These are phyloP conservation scores for Fissipunctia ypsillon DNA, from an alignment of 2,888 invertebrate species.

Conservation along the genomic window DNA sequence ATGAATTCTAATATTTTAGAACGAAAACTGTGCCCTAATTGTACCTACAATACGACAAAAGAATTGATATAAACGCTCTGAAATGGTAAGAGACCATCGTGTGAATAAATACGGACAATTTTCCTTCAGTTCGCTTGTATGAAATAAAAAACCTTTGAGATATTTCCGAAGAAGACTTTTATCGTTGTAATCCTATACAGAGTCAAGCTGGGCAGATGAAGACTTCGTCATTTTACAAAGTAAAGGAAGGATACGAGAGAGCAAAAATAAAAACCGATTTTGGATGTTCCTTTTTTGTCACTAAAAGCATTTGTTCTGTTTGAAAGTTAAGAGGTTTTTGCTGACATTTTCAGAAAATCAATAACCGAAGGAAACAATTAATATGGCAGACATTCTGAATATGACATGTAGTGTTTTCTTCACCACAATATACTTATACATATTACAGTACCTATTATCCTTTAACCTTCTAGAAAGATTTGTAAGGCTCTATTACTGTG, in stretches of 20 bases:
- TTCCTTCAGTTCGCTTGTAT: slow-evolving; percentile 41
- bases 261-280: slow-evolving; percentile 54
- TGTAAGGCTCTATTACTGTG: slow-evolving; percentile 62
- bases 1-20: slow-evolving; percentile 34
- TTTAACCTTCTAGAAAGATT: slow-evolving; percentile 61
- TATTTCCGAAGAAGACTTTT: slow-evolving; percentile 72
- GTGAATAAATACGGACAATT: slow-evolving; percentile 51
- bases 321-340: slow-evolving; percentile 30
- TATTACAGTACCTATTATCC: slow-evolving; percentile 10
- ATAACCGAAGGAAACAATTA: not conserved
- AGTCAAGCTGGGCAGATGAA: slow-evolving; percentile 68
- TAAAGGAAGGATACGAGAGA: slow-evolving; percentile 67
- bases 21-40: slow-evolving; percentile 21
- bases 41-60: slow-evolving; percentile 27
- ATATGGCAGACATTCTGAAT: not conserved
- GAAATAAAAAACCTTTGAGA: slow-evolving; percentile 66
- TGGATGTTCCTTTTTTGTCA: slow-evolving; percentile 46
- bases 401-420: not conserved
- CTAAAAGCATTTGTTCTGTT: slow-evolving; percentile 46
- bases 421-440: too few species aligned
- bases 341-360: slow-evolving; percentile 11
- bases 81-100: slow-evolving; percentile 43
- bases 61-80: slow-evolving; percentile 42
- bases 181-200: slow-evolving; percentile 76
- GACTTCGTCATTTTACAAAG: slow-evolving; percentile 71